Evolutionary conservation across 2,113 vertebrate genomes (phyloP).

Genomic region (Myotis brandtii): DNA sequence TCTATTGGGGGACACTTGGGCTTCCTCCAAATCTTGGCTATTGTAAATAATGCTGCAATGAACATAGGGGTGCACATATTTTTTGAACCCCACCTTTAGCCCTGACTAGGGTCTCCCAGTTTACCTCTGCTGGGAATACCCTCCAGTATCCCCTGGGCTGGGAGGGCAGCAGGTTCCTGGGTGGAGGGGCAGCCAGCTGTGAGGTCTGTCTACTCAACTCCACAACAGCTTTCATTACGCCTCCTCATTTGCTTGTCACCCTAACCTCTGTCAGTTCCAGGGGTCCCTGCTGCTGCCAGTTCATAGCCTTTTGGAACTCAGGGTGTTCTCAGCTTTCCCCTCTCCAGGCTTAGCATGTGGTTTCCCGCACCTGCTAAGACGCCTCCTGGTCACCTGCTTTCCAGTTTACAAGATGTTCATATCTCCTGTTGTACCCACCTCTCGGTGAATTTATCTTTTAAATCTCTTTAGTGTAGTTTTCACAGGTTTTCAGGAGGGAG

Average conservation of each 20-base stretch:
- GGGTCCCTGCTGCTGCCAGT: background rate
- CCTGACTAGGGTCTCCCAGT: background rate
- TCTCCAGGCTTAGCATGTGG: background rate
- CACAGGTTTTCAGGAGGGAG: background rate
- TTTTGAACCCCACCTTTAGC: background rate
- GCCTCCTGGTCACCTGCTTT: background rate
- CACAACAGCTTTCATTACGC: background rate
- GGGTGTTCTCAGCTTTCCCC: background rate
- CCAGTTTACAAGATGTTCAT: background rate
- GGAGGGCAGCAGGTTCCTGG: background rate
- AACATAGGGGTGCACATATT: too few relatives aligned
- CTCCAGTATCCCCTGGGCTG: background rate
- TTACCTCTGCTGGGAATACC: background rate
- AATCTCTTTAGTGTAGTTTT: background rate
- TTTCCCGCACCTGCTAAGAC: background rate
- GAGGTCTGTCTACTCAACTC: background rate
- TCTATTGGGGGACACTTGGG: too few relatives aligned
- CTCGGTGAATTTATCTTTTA: background rate
- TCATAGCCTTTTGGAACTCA: background rate
- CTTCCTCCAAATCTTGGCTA: too few relatives aligned
- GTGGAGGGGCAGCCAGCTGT: background rate
- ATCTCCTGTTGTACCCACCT: background rate
- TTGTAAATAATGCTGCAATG: too few relatives aligned
- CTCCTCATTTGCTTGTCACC: background rate
- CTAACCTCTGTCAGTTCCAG: background rate